phyloP scores from a whole-genome alignment of 1,140 invertebrate species.

The Drosophila burlai region DNA sequence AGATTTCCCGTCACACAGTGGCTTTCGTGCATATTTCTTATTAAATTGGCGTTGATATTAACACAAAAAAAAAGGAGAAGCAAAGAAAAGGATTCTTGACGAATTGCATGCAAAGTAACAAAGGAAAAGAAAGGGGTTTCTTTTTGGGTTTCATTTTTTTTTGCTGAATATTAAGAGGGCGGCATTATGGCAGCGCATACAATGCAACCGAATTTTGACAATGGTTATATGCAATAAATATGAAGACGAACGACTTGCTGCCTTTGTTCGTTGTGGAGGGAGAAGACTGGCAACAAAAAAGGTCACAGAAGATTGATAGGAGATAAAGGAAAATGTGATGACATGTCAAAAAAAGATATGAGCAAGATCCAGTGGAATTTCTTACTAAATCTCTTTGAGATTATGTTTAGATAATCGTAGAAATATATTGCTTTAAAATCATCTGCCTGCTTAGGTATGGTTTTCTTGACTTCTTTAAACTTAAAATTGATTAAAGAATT shows the following conservation, averaged over 20 bases:
- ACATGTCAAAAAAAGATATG: constrained; percentile 8
- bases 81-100: constrained; percentile 39
- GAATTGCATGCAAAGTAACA: constrained; percentile 41
- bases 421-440: neutral
- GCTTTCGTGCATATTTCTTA: constrained; percentile 49
- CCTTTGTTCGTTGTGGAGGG: constrained; percentile 8
- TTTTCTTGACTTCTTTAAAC: neutral
- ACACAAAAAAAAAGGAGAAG: constrained; percentile 13
- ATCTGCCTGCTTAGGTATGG: rapidly evolving
- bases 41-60: constrained; percentile 54
- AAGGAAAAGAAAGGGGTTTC: neutral
- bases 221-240: constrained; percentile 52
- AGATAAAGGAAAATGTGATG: constrained; percentile 11
- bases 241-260: constrained; percentile 45
- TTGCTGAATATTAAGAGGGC: neutral
- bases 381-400: neutral
- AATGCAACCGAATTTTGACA: constrained; percentile 45
- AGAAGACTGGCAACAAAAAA: constrained; percentile 2
- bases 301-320: constrained; percentile 9
- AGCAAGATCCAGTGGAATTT: neutral
- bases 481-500: neutral
- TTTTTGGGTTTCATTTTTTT: neutral
- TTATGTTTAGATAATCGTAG: neutral
- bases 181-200: constrained; percentile 23
- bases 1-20: neutral